Evolutionary conservation across 2,113 vertebrate genomes (phyloP), one percentile per base, ranked within the genome.

Genomic region (Ceuthmochares aereus): DNA sequence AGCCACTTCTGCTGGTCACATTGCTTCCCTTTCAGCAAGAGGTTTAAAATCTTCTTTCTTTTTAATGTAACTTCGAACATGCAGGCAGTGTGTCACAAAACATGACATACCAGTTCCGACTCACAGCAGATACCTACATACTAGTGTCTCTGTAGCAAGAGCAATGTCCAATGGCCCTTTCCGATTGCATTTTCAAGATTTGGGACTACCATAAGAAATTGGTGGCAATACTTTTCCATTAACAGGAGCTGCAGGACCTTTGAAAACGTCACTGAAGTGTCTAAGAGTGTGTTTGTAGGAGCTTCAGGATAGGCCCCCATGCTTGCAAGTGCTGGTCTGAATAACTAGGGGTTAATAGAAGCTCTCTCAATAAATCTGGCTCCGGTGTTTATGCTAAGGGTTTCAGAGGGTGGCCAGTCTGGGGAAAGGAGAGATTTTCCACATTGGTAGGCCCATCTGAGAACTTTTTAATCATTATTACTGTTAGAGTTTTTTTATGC

Each of bases 401-500:
- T 69, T 94, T 92, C 1, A 1, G 64, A 79, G 34, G 62, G 54
- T 79, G 69, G 76, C 54, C 74, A 76, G 64, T 16, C 64, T 70
- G 63, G 19, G 56, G 67, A 82, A 75, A 22, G 34, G 82, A 91
- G 72, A 47, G 54, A 36, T 10, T 76, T 94, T 94, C 79, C 60
- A 72, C 72, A 7, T 40, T 67, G 73, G 63, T 93, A 96, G 93
- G 69, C 64, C 76, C 80, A 88, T 88, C 83, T 87, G 87, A 96
- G 85, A 85, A 96, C 64, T 91, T 96, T 63, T 90, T 92, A 96
- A 89, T 96, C 86, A 84, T 93, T 76, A 62, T 90, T 93, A 79
- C 89, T 91, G 75, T 84, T 97, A 67, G 58, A 88, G 83, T 93
- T 96, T 73, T 73, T 89, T 81, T 91, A 12, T 74, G 77, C 70